phyloP scores from a whole-genome alignment of 2,797 vertebrate genomes.

The Sorex maritimensis region DNA sequence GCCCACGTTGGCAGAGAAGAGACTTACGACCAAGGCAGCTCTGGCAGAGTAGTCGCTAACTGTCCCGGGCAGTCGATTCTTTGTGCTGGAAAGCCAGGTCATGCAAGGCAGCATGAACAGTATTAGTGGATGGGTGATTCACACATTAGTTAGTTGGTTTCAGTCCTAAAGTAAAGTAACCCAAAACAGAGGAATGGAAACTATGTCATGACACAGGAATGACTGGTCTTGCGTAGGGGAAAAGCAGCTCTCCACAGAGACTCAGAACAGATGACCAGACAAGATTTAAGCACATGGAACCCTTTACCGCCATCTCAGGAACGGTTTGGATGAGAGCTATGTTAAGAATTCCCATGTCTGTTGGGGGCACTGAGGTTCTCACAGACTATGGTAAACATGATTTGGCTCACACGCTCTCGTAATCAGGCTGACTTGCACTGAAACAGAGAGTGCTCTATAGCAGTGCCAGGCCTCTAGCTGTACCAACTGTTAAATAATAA shows the following conservation, averaged over 20 bases:
- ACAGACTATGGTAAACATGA: slow-evolving; percentile 90
- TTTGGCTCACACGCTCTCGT: slow-evolving; percentile 90
- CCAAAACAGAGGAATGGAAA: slow-evolving; percentile 53
- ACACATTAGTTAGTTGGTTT: slow-evolving; percentile 53
- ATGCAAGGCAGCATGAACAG: slow-evolving; percentile 37
- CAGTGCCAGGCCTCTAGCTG: slow-evolving; percentile 92
- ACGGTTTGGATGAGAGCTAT: slow-evolving; percentile 83
- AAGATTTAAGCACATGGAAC: neutral
- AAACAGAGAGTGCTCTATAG: slow-evolving; percentile 92
- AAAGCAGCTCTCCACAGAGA: slow-evolving; percentile 3
- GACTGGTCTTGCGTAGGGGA: neutral
- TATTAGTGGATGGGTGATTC: slow-evolving; percentile 53
- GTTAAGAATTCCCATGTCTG: slow-evolving; percentile 88
- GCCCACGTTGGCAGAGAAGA: slow-evolving; percentile 79
- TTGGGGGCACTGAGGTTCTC: slow-evolving; percentile 89
- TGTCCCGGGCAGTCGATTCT: neutral
- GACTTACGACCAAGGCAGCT: slow-evolving; percentile 45
- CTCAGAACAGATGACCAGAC: slow-evolving; percentile 46
- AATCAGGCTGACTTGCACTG: slow-evolving; percentile 91
- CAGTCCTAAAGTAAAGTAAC: slow-evolving; percentile 56
- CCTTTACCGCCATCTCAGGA: slow-evolving; percentile 67
- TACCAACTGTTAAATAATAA: slow-evolving; percentile 95
- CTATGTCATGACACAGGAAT: slow-evolving; percentile 42
- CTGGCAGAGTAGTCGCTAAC: slow-evolving; percentile 42
- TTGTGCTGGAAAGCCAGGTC: slow-evolving; percentile 60